phyloP scores from a whole-genome alignment of 2,797 vertebrate genomes.

The Spea hammondii region DNA sequence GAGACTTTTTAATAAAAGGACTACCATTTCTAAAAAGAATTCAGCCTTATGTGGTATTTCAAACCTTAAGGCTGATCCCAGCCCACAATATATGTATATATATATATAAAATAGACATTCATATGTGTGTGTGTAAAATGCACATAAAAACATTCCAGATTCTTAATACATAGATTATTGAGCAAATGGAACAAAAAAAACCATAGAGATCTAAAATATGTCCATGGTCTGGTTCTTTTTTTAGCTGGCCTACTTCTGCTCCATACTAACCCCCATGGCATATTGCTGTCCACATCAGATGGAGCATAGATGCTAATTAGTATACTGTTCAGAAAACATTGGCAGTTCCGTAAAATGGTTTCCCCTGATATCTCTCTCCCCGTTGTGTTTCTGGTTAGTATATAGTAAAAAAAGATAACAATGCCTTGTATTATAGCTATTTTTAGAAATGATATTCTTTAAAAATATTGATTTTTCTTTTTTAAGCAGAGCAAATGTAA shows the following conservation, averaged over 20 bases:
- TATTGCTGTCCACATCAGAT: conserved; percentile 44
- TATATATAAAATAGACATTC: no score
- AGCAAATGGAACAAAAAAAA: conserved; percentile 30
- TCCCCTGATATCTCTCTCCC: conserved; percentile 1
- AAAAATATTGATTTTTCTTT: not conserved
- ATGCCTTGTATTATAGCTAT: not conserved
- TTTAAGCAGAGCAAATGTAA: not conserved
- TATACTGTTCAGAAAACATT: conserved; percentile 28
- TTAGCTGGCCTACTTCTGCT: conserved; percentile 45
- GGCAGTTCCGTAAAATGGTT: not conserved
- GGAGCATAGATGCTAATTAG: conserved; percentile 35
- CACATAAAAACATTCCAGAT: not conserved
- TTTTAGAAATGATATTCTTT: not conserved
- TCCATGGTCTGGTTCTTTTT: conserved; percentile 37
- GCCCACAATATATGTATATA: no score
- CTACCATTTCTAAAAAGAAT: no score
- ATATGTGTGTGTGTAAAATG: no score
- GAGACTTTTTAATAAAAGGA: no score
- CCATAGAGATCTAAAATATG: conserved; percentile 28
- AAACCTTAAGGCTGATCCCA: no score
- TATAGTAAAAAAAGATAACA: not conserved
- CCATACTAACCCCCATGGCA: conserved; percentile 44
- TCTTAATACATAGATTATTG: conserved; percentile 10
- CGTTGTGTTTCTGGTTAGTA: not conserved
- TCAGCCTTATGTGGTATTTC: no score